A percentile compares a stretch with the other conserved stretches of the same genome.
These are phyloP conservation scores for Origma solitaria DNA, from an alignment of 2,113 vertebrate species.

Conservation along the genomic window DNA sequence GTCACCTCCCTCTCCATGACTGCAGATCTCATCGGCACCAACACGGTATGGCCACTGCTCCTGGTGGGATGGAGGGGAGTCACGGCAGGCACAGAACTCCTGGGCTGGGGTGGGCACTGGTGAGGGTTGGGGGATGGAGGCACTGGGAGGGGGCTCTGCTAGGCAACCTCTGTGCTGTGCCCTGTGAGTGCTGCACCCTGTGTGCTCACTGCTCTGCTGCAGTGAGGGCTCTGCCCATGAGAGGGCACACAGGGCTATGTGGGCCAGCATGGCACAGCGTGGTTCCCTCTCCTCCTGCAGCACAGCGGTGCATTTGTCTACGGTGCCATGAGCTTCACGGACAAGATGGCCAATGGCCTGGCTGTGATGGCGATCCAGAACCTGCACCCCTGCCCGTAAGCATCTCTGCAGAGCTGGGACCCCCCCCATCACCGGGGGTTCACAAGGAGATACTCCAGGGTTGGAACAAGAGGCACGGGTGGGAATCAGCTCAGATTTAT, in stretches of 20 bases:
- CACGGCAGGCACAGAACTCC: rapidly evolving
- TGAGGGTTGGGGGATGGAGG: not conserved
- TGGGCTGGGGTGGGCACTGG: not conserved
- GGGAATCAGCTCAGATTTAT: not conserved
- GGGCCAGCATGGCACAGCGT: not conserved
- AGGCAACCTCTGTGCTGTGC: not conserved
- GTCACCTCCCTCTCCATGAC: conserved; percentile 95
- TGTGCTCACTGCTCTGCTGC: not conserved
- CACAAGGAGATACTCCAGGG: not conserved
- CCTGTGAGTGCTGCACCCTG: not conserved
- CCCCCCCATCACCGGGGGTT: rapidly evolving
- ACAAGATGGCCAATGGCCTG: conserved; percentile 90
- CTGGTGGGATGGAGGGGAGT: rapidly evolving
- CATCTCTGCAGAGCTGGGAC: not conserved
- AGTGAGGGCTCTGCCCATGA: conserved; percentile 8
- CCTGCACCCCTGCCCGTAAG: conserved; percentile 90
- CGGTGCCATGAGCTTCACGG: conserved; percentile 93
- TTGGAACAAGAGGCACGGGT: rapidly evolving
- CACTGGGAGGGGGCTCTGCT: not conserved
- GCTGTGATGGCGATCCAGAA: conserved; percentile 88
- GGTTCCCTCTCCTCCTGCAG: conserved; percentile 62
- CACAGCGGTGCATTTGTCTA: conserved; percentile 92
- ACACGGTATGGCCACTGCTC: conserved; percentile 73
- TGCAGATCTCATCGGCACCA: conserved; percentile 86
- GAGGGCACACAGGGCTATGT: not conserved